Evolutionary conservation across 1,140 invertebrate species (phyloP), one percentile per base, ranked within the genome.

Genomic region (Harlomillsia oculata): DNA sequence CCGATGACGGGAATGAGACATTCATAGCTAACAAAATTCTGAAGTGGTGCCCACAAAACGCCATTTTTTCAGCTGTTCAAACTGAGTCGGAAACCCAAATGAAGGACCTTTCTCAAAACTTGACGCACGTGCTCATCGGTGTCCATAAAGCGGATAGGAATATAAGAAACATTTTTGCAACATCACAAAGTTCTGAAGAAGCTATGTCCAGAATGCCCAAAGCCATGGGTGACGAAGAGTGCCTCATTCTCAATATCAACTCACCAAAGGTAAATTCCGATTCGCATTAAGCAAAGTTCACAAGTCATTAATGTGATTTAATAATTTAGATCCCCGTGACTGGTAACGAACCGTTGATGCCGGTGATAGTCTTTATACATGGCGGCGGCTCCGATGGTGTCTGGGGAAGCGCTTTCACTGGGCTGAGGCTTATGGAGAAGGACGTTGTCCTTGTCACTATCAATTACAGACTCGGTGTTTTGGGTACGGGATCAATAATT

Each of bases 401-500:
- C 9, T 53, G 36, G 37, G 29, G 51, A 20, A n/a, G n/a, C 6
- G 14, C 43, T 13, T 53, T 53, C 26, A 53, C 28, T 25, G 51
- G 51, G 14, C 25, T 25, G 13, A 8, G 51, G 18, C 26, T 53
- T 5, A 32, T 53, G 51, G 41, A 53, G 4, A 20, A 37, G 16
- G 37, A 40, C 21, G 51, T 53, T 18, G 28, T 53, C 14, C 16
- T 53, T 30, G 51, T 53, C 5, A 14, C 39, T 2, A 53, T 53
- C 26, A 53, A 30, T 41, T 53, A 53, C 16, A n/a, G 51, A n/a
- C 34, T 52, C 4, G 49, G 49, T 9, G 49, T 52, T 26, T 23
- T 52, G 2, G 49, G 49, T 48, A 46, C n/a, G n/a, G n/a, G n/a
- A n/a, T n/a, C n/a, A n/a, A n/a, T n/a, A n/a, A n/a, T n/a, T n/a